Base-by-base conservation (phyloP, 92 coral and sea anemone species). In the Bergia puertoricense region DNA sequence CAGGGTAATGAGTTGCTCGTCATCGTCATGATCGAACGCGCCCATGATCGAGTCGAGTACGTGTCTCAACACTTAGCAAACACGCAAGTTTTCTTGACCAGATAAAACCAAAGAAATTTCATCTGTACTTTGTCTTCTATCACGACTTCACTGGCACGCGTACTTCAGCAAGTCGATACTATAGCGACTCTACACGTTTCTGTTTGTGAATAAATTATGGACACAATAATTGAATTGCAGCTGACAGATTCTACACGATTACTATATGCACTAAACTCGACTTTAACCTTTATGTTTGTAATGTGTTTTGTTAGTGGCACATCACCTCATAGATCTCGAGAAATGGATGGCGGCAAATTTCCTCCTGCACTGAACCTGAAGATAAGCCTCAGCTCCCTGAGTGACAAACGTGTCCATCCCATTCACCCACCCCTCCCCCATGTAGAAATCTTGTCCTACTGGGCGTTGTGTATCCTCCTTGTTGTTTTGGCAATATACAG, bases 361-460 rank as follows among this genome's bases (percentile, higher is more conserved):
- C 88, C 22, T 37, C 50, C 48, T 38, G 40, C 41, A 38, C 45
- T 43, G 41, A 83, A 83, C 86, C 86, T 85, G 90, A 78, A 78
- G 65, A 56, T 67, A 87, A 62, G 43, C 40, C 44, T 42, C 30
- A 30, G 30, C 30, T 20, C 77, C 22, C 18, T 37, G 65, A 38
- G 8, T 45, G 30, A 87, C 86, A 77, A 23, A 40, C 57, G 37
- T 44, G 38, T 22, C 81, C 41, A 40, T 23, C 46, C 66, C 40
- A 16, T 51, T n/a, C 87, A 84, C 79, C 67, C 87, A 50, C 89
- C 96, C 0, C 88, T 95, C 43, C 93, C 98, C 23, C 56, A 59
- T 6, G 38, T 85, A 73, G 98, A 95, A 90, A 90, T 83, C 59
- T 30, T 82, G 50, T 23, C 92, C 16, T 93, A 90, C 89, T 90